Evolutionary conservation across 35 echinoderm and acorn worm species (phyloP), one percentile per base, ranked within the genome.

Genomic region (Eucidaris tribuloides): DNA sequence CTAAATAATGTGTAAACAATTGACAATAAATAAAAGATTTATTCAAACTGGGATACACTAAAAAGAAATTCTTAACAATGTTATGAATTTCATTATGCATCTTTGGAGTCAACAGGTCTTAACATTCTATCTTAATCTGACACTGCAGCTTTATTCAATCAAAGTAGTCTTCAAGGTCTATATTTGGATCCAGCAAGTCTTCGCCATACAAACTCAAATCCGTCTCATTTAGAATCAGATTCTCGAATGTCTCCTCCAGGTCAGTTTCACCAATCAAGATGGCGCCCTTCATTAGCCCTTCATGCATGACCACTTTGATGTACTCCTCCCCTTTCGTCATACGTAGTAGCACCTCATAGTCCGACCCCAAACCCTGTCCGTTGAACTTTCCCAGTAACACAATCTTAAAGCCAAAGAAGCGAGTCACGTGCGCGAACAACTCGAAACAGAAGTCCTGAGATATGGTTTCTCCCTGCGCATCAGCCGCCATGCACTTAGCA

Each of bases 161-260:
- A 90, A 99, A 99, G 76, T 99, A 99, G 65, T 99, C 96, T 45
- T 99, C 96, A 79, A 99, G 93, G 48, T 99, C 96, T 65, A 99
- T 93, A 19, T 80, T 80, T 5, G 96, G 96, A 93, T 99, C 87
- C 4, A 99, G 80, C 2, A 99, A 57, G 83, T 99, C 83, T 34
- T 86, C 96, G 18, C 96, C 96, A 84, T 93, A 99, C 27, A 36
- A 46, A 44, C 80, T 93, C 7, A 99, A 58, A 66, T 99, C 96
- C 58, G 88, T 83, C 66, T 82, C 80, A 58, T 99, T 99, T 35
- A 99, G 62, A 48, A 99, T 99, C 11, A 99, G 70, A 71, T 99
- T 99, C 76, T 99, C 96, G 84, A 99, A 99, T 7, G 96, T 99
- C 36, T 99, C 96, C 45, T 99, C 96, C 50, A 99, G 61, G 56